These are phyloP conservation scores for Phalloptychus januarius DNA, from an alignment of 2,797 vertebrate genomes.

Conservation along the genomic window DNA sequence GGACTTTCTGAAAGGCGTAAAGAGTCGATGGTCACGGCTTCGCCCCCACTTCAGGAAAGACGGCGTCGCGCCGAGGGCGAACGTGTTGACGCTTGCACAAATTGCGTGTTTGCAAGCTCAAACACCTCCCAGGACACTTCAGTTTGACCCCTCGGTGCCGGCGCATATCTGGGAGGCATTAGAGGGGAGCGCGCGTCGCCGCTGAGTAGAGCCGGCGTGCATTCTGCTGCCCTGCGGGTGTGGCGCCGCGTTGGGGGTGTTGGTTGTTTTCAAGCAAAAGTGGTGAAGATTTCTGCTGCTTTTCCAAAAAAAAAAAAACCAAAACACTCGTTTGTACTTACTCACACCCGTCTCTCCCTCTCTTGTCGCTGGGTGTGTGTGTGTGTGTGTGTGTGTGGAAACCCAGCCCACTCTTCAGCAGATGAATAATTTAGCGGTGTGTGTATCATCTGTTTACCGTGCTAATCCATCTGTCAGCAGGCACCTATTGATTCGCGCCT, in stretches of 20 bases:
- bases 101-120: conserved; percentile 36
- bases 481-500: conserved; percentile 85
- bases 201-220: conserved; percentile 17
- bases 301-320: too few relatives aligned
- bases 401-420: conserved; percentile 79
- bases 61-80: conserved; percentile 59
- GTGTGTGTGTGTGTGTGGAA: conserved; percentile 55
- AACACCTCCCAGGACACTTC: conserved; percentile 54
- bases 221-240: conserved; percentile 9
- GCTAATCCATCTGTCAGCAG: conserved; percentile 90
- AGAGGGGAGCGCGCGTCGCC: conserved; percentile 35
- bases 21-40: conserved; percentile 72
- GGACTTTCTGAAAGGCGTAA: conserved; percentile 71
- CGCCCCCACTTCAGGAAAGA: conserved; percentile 65
- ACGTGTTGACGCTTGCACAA: conserved; percentile 58
- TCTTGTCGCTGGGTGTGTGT: conserved; percentile 16
- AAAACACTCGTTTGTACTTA: conserved; percentile 27
- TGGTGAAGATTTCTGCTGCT: conserved; percentile 15
- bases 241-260: background rate
- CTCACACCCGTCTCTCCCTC: conserved; percentile 16
- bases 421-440: conserved; percentile 89
- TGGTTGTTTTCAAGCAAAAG: background rate
- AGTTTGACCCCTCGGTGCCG: conserved; percentile 64
- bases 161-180: conserved; percentile 72
- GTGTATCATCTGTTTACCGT: conserved; percentile 89